A percentile compares a stretch with the other conserved stretches of the same genome.
phyloP scores from a whole-genome alignment of 2,113 vertebrate genomes.

The Picathartes gymnocephalus region DNA sequence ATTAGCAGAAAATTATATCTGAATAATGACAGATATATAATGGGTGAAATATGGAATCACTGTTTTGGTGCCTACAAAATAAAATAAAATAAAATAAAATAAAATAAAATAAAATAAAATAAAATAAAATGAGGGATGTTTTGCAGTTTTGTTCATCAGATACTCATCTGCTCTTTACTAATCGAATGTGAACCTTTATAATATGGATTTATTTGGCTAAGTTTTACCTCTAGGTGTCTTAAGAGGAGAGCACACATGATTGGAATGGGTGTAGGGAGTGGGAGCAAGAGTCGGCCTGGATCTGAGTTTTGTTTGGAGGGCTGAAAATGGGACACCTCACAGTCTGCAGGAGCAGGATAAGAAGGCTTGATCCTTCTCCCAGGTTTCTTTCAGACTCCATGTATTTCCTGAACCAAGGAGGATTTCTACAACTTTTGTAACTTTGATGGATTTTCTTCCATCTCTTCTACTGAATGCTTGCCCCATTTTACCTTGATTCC shows the following conservation, averaged over 20 bases:
- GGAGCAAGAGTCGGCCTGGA: fast-evolving
- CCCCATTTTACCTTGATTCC: neutral
- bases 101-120: neutral
- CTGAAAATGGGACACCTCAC: neutral
- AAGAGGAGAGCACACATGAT: neutral
- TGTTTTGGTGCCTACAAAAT: neutral
- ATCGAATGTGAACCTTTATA: neutral
- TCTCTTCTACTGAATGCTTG: neutral
- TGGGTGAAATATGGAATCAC: neutral
- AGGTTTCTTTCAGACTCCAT: neutral
- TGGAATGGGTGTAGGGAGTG: fast-evolving
- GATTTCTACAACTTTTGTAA: neutral
- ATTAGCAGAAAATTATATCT: neutral
- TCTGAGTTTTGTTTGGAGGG: neutral
- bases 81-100: neutral
- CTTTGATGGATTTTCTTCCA: neutral
- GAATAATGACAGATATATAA: neutral
- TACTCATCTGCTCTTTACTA: neutral
- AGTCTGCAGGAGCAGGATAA: neutral
- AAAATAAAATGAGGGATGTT: neutral
- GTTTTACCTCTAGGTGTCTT: neutral
- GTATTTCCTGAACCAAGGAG: neutral
- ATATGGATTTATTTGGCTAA: neutral
- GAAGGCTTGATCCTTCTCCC: neutral
- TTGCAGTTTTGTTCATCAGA: neutral